Percentiles rank a stretch among this genome's conserved stretches.
Evolutionary conservation across 2,888 invertebrate species (phyloP).

Genomic region (Phyllotreta striolata): DNA sequence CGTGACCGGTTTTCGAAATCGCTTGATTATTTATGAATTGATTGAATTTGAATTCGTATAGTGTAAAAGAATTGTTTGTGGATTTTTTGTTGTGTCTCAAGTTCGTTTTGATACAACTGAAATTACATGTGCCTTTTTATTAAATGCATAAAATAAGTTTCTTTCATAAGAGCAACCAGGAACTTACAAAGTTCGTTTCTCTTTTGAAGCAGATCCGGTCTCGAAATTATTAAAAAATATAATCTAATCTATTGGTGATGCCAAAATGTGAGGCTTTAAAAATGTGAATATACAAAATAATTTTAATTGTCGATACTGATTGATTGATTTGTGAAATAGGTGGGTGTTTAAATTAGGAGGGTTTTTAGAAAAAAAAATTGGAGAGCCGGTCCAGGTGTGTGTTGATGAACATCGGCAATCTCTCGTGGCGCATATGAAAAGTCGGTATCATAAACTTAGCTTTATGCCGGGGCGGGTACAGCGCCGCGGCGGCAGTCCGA

Average conservation of each 20-base stretch:
- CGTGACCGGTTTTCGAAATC: too few species aligned
- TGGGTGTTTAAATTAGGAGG: not conserved
- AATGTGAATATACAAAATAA: too few species aligned
- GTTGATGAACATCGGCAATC: conserved; percentile 21
- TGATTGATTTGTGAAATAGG: too few species aligned
- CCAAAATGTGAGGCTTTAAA: too few species aligned
- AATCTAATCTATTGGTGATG: too few species aligned
- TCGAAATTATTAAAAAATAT: too few species aligned
- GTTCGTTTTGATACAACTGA: too few species aligned
- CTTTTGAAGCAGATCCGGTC: not conserved
- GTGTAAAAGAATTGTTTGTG: too few species aligned
- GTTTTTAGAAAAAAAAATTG: not conserved
- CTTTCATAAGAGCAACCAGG: conserved; percentile 2
- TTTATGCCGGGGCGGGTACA: conserved; percentile 13
- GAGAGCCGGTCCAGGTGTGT: not conserved
- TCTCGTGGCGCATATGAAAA: conserved; percentile 20
- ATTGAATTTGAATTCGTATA: too few species aligned
- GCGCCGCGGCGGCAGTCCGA: conserved; percentile 9
- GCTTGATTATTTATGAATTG: too few species aligned
- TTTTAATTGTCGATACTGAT: too few species aligned
- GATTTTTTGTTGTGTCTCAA: too few species aligned
- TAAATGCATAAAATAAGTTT: conserved; percentile 15
- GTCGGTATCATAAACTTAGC: conserved; percentile 23
- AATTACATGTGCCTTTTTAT: not conserved
- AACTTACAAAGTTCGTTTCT: conserved; percentile 4